phyloP scores from a whole-genome alignment of 2,113 vertebrate genomes.

The Scytalopus superciliaris region DNA sequence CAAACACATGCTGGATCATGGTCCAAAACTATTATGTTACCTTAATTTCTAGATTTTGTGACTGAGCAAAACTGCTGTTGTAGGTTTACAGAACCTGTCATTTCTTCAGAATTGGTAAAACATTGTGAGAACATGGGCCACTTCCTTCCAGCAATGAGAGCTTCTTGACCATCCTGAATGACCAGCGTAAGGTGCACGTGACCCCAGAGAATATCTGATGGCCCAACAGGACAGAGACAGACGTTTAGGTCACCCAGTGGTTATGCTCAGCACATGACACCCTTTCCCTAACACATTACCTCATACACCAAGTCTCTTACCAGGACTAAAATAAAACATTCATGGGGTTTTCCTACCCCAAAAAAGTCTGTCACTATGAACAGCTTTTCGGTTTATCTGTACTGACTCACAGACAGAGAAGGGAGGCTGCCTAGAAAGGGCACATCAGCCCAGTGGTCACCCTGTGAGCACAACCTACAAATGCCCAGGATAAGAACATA shows the following conservation, averaged over 20 bases:
- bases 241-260: background rate
- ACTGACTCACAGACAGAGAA: background rate
- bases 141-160: background rate
- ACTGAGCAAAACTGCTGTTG: background rate
- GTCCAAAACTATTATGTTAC: background rate
- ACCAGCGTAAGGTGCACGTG: accelerated
- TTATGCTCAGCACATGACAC: background rate
- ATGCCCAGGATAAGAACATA: accelerated
- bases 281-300: background rate
- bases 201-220: background rate
- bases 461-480: accelerated
- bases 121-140: background rate
- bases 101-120: background rate
- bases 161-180: background rate
- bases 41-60: background rate
- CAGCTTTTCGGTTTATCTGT: background rate
- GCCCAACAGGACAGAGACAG: background rate
- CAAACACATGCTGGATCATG: background rate
- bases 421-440: background rate
- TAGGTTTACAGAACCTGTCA: background rate
- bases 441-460: accelerated
- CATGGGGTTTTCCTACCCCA: accelerated
- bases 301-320: background rate
- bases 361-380: background rate
- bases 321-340: background rate